These are phyloP conservation scores for Galeopterus variegatus DNA, from an alignment of 2,113 vertebrate genomes.

Conservation along the genomic window DNA sequence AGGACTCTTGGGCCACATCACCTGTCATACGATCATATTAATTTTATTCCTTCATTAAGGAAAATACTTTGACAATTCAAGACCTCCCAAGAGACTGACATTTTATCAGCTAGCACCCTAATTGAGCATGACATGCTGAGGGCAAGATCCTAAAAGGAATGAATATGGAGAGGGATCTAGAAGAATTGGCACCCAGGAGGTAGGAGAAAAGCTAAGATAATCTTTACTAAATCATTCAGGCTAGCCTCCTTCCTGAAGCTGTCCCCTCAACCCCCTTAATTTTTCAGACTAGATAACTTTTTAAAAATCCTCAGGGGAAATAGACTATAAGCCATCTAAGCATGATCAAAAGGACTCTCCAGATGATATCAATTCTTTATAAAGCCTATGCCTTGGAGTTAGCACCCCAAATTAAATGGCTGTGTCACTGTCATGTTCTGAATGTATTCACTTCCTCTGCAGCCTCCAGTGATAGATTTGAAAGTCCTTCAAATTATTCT, in stretches of 20 bases:
- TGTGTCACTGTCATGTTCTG: not conserved
- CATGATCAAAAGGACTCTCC: not conserved
- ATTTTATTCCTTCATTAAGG: not conserved
- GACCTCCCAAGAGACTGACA: not conserved
- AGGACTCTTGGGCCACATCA: not conserved
- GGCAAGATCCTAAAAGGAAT: not conserved
- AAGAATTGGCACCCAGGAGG: not conserved
- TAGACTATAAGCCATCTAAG: not conserved
- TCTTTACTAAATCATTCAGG: not conserved
- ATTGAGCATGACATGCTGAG: not conserved
- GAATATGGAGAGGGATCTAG: not conserved
- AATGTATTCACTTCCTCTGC: not conserved
- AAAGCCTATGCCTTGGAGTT: not conserved
- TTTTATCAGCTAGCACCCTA: not conserved
- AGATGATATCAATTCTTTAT: not conserved
- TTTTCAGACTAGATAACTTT: not conserved
- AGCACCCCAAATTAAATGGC: not conserved
- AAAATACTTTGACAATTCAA: not conserved
- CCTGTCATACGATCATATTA: not conserved
- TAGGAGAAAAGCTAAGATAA: not conserved
- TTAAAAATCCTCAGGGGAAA: not conserved
- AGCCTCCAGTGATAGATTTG: not conserved
- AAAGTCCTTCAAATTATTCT: conserved; percentile 33
- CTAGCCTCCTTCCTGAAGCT: not conserved
- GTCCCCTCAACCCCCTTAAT: not conserved